Base-by-base conservation (phyloP, 2,888 invertebrate species). In the Drosophila macrospina region DNA sequence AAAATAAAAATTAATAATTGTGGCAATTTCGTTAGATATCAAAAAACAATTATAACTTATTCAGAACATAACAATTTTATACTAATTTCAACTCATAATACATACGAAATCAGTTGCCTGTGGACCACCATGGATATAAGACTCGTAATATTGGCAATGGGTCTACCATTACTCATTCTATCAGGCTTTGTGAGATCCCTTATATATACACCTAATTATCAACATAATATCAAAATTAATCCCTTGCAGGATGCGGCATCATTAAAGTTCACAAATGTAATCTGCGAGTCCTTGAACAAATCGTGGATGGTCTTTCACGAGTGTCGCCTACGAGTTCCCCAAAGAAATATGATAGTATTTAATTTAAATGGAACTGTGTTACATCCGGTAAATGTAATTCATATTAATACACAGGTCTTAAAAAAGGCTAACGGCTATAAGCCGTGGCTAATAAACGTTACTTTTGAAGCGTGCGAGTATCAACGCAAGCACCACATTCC, bases 391-490 rank as follows among this genome's bases (percentile, higher is more conserved):
- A 37, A 52, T 28, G 8, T 32, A 11, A 0, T 52, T 4, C 0
- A 13, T 2, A 5, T 68, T 2, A 28, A 54, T 5, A 10, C 34
- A 0, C 24, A 48, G 32, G 1, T 64, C 1, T 6, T 68, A 0
- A 45, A 68, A 10, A 68, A n/a, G 10, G 52, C 57, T 1, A 68
- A 68, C 15, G 63, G 57, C 1, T 68, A 57, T 15, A 63, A 63
- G 8, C 52, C 65, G 4, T 57, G 47, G 47, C 2, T 64, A 4
- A 0, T 63, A 0, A 63, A 63, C 7, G 11, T 11, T 26, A 47
- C 34, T 0, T 7, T 63, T 5, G 56, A 67, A 10, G 1, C 10
- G 1, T 67, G 67, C 11, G 45, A 50, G 3, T 67, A 28, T 51
- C 26, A n/a, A 11, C 51, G 41, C 0, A 32, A 7, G 5, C 44